Conservation (phyloP, 2,888 invertebrate species). For the Parasteatoda lunata region DNA sequence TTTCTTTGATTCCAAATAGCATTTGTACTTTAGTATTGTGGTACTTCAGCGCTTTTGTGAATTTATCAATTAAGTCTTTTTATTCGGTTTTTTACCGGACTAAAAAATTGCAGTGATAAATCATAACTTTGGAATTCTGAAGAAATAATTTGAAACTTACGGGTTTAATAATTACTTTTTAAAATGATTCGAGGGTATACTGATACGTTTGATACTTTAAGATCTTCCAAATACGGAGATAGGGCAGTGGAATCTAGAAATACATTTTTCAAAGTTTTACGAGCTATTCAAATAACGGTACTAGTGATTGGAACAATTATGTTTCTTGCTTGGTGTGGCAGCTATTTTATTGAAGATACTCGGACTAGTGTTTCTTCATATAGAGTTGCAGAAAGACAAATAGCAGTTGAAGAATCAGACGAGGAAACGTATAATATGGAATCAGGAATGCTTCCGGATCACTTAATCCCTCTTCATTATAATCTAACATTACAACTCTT, state of each 20-base stretch:
- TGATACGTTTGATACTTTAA: not conserved
- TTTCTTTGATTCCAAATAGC: too few relatives aligned
- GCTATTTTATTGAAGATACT: constrained; percentile 15
- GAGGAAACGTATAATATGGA: not conserved
- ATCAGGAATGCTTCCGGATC: constrained; percentile 23
- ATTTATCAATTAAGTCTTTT: too few relatives aligned
- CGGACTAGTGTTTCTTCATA: constrained; percentile 10
- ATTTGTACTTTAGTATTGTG: too few relatives aligned
- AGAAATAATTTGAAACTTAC: too few relatives aligned
- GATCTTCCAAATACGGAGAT: not conserved
- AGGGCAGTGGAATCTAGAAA: constrained; percentile 11
- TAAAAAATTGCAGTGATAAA: too few relatives aligned
- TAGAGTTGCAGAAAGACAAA: constrained; percentile 4
- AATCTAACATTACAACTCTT: constrained; percentile 49
- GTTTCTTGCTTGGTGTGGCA: constrained; percentile 41
- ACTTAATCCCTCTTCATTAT: constrained; percentile 43
- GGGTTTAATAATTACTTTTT: not conserved
- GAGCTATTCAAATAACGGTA: constrained; percentile 35
- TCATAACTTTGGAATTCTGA: too few relatives aligned
- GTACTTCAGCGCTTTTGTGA: too few relatives aligned
- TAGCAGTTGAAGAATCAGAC: not conserved
- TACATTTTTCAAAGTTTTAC: constrained; percentile 24
- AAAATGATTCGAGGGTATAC: not conserved
- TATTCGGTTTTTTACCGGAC: too few relatives aligned
- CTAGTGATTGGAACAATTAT: constrained; percentile 34